phyloP scores from a whole-genome alignment of 2,113 vertebrate genomes.

The Oceanites oceanicus region DNA sequence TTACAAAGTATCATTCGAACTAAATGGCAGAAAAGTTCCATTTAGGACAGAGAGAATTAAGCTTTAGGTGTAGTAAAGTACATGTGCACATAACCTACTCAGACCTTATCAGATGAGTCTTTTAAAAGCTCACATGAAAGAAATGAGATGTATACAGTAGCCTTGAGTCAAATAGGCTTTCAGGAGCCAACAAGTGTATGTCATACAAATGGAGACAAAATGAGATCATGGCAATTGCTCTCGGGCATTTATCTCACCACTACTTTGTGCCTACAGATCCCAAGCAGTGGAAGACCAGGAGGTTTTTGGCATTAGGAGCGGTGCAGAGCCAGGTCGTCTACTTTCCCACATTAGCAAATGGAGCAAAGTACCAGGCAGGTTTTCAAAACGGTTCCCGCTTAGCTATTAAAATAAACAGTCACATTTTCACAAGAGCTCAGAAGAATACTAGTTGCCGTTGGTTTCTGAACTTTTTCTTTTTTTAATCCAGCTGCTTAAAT shows the following conservation, averaged over 20 bases:
- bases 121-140: constrained; percentile 1
- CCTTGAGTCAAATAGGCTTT: not conserved
- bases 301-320: not conserved
- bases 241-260: constrained; percentile 37
- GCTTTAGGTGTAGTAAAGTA: not conserved
- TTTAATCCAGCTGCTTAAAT: not conserved
- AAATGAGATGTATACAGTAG: constrained; percentile 9
- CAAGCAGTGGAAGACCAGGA: not conserved
- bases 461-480: not conserved
- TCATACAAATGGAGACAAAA: not conserved
- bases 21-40: not conserved
- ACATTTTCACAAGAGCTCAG: not conserved
- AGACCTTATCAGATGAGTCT: constrained; percentile 38
- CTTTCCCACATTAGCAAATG: not conserved
- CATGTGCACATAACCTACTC: not conserved
- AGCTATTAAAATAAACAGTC: not conserved
- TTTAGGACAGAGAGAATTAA: constrained; percentile 3
- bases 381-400: not conserved
- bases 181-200: constrained; percentile 24
- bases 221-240: constrained; percentile 45
- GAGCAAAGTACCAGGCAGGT: not conserved
- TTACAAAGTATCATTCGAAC: not conserved
- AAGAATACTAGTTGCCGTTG: not conserved
- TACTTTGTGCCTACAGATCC: not conserved
- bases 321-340: not conserved